Evolutionary conservation across 2,888 invertebrate species (phyloP).

Genomic region (Limulus polyphemus): DNA sequence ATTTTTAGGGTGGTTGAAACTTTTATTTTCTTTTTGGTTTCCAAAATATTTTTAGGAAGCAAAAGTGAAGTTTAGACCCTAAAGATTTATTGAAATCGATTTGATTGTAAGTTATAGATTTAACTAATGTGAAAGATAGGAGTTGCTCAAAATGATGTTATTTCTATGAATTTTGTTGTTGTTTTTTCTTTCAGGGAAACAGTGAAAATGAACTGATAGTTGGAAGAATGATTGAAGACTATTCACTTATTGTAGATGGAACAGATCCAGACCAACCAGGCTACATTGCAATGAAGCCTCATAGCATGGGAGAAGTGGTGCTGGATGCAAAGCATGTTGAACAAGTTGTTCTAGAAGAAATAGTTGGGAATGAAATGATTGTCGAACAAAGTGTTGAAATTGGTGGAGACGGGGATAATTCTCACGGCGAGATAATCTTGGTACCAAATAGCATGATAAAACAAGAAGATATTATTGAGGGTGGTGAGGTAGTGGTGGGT

Average conservation of each 20-base stretch:
- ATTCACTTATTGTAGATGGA: slow-evolving; percentile 13
- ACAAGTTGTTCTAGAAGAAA: slow-evolving; percentile 21
- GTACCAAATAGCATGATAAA: slow-evolving; percentile 26
- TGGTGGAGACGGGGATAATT: slow-evolving; percentile 15
- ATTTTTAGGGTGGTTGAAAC: no score
- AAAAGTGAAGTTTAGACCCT: no score
- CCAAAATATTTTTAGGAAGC: no score
- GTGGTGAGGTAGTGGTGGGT: slow-evolving; percentile 25
- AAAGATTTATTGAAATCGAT: no score
- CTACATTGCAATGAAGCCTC: slow-evolving; percentile 21
- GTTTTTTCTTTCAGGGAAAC: not conserved
- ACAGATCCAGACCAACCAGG: slow-evolving; percentile 15
- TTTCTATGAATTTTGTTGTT: no score
- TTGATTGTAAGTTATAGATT: no score
- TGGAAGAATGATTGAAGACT: slow-evolving; percentile 15
- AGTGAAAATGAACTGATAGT: slow-evolving; percentile 1
- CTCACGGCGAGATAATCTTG: slow-evolving; percentile 25
- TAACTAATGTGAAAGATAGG: no score
- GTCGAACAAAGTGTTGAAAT: slow-evolving; percentile 23
- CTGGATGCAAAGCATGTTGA: slow-evolving; percentile 5
- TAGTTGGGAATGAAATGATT: slow-evolving; percentile 20
- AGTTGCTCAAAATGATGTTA: no score
- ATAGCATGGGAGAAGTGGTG: slow-evolving; percentile 21
- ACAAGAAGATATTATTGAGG: slow-evolving; percentile 26
- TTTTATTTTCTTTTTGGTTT: no score